Percentiles rank a stretch among this genome's conserved stretches.
Conservation (phyloP, 2,113 vertebrate genomes). For the Sarotherodon lohbergeri region DNA sequence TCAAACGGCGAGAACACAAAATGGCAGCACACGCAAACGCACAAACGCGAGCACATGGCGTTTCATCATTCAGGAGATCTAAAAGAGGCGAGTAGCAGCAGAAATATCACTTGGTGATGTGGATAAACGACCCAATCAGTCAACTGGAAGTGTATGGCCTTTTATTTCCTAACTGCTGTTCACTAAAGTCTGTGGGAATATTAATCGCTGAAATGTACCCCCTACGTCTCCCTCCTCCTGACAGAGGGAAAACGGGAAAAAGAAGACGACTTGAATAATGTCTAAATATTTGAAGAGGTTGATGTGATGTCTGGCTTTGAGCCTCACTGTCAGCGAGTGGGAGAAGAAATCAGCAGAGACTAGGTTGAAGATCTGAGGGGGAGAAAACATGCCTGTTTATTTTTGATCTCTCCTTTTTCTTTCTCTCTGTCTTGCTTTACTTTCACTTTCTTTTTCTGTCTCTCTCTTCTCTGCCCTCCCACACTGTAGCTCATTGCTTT, state of each 20-base stretch:
- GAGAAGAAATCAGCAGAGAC: constrained; percentile 60
- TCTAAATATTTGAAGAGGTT: constrained; percentile 68
- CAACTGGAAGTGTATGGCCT: constrained; percentile 52
- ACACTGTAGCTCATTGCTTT: neutral
- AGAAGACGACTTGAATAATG: constrained; percentile 46
- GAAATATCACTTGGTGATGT: constrained; percentile 59
- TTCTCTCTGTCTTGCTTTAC: neutral
- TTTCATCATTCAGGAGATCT: constrained; percentile 49
- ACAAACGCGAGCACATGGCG: neutral
- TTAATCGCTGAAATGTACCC: constrained; percentile 56
- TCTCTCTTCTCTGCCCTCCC: constrained; percentile 3
- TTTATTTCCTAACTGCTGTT: constrained; percentile 62
- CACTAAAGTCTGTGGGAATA: constrained; percentile 48
- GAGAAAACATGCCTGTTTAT: constrained; percentile 46
- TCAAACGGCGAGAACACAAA: neutral
- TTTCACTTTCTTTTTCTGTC: neutral
- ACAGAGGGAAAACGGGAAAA: constrained; percentile 10
- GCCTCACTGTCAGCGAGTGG: constrained; percentile 49
- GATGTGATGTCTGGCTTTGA: constrained; percentile 64
- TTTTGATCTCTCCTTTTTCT: constrained; percentile 35
- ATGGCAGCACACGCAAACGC: neutral
- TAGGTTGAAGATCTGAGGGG: constrained; percentile 46
- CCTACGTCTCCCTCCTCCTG: neutral
- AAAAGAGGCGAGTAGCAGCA: constrained; percentile 17
- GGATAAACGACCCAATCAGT: constrained; percentile 69